A percentile compares a stretch with the other conserved stretches of the same genome.
phyloP scores from a whole-genome alignment of 2,797 vertebrate genomes.

The Sorex maritimensis region DNA sequence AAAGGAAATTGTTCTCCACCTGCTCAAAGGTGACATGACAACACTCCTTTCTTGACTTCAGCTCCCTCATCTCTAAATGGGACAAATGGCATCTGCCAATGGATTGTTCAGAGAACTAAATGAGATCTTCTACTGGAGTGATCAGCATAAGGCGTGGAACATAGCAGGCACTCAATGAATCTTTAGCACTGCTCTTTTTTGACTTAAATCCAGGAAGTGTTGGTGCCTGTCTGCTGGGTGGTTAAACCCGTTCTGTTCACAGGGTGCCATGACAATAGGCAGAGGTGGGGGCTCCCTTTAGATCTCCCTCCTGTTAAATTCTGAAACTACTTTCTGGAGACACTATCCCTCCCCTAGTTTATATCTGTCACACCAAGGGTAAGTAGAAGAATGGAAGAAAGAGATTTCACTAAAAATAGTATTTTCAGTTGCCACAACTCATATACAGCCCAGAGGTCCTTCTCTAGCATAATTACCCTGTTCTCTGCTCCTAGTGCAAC shows the following conservation, averaged over 20 bases:
- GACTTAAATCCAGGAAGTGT: background rate
- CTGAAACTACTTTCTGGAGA: background rate
- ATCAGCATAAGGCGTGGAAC: background rate
- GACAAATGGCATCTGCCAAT: background rate
- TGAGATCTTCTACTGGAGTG: background rate
- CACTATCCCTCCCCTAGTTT: background rate
- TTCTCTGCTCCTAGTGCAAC: background rate
- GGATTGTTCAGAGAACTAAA: background rate
- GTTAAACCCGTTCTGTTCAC: background rate
- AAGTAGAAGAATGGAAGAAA: background rate
- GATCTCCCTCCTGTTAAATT: background rate
- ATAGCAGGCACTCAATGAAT: background rate
- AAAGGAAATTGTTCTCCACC: background rate
- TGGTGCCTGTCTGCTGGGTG: background rate
- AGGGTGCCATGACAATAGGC: background rate
- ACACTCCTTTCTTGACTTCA: background rate
- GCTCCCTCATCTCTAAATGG: background rate
- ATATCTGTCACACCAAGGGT: background rate
- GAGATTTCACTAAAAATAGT: background rate
- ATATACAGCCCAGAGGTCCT: background rate
- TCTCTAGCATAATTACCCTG: background rate
- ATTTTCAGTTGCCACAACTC: background rate
- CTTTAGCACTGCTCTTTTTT: background rate
- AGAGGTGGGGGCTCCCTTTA: background rate
- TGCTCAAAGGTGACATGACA: background rate